phyloP scores from a whole-genome alignment of 1,140 invertebrate genomes.

The Metopolophium dirhodum region DNA sequence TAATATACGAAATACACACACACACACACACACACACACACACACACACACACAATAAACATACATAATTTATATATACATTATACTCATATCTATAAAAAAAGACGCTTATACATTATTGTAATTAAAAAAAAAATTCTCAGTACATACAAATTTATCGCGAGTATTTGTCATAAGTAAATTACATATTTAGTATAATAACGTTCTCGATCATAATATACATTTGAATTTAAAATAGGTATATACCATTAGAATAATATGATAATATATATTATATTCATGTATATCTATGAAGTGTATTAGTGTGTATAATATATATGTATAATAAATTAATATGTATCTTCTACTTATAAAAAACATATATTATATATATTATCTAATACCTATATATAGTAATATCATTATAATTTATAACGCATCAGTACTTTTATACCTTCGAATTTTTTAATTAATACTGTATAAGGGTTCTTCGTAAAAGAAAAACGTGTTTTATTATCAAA shows the following conservation, averaged over 20 bases:
- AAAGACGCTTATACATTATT: background rate
- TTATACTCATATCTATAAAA: background rate
- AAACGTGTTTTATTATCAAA: background rate
- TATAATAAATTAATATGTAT: background rate
- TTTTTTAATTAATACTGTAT: background rate
- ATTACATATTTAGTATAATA: background rate
- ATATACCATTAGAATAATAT: background rate
- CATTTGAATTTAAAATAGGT: background rate
- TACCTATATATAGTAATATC: background rate
- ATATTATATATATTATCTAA: background rate
- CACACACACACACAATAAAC: background rate
- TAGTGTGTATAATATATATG: background rate
- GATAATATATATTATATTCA: background rate
- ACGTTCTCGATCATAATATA: background rate
- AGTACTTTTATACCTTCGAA: background rate
- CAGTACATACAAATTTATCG: background rate
- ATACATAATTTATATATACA: no score
- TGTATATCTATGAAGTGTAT: background rate
- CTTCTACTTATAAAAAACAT: background rate
- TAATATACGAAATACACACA: background rate
- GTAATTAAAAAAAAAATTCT: background rate
- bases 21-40: background rate
- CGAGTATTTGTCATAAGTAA: background rate
- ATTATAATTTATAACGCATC: background rate
- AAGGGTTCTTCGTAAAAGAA: background rate